phyloP scores from a whole-genome alignment of 2,888 invertebrate genomes.

The Crematogaster levior region DNA sequence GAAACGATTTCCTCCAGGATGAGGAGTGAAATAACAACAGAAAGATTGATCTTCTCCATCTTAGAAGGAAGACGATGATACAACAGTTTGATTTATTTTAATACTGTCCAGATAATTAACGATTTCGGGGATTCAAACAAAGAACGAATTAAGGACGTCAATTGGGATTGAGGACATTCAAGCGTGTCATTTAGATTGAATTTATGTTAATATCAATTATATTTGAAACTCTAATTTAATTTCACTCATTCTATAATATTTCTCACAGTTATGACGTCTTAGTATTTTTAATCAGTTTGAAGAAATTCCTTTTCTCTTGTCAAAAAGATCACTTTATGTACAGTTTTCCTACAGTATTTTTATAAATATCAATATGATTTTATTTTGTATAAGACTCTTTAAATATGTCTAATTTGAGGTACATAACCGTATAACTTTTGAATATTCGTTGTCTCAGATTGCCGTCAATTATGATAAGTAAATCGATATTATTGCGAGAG shows the following conservation, averaged over 20 bases:
- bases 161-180: not conserved
- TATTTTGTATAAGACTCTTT: too few species aligned
- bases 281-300: not conserved
- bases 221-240: slow-evolving; percentile 1
- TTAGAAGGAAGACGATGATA: not conserved
- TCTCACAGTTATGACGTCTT: not conserved
- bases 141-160: not conserved
- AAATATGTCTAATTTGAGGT: too few species aligned
- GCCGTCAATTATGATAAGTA: slow-evolving; percentile 42
- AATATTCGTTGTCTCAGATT: slow-evolving; percentile 17
- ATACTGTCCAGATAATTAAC: not conserved
- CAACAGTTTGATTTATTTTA: slow-evolving; percentile 15
- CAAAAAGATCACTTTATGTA: not conserved
- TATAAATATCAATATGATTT: not conserved
- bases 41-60: not conserved
- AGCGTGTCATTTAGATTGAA: not conserved
- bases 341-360: not conserved
- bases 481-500: slow-evolving; percentile 41
- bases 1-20: slow-evolving; percentile 20
- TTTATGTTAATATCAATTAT: slow-evolving; percentile 12
- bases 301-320: not conserved
- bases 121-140: not conserved
- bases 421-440: slow-evolving; percentile 24
- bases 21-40: not conserved
- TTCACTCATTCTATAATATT: not conserved